These are phyloP conservation scores for Salticus scenicus DNA, from an alignment of 2,888 invertebrate species.

Conservation along the genomic window DNA sequence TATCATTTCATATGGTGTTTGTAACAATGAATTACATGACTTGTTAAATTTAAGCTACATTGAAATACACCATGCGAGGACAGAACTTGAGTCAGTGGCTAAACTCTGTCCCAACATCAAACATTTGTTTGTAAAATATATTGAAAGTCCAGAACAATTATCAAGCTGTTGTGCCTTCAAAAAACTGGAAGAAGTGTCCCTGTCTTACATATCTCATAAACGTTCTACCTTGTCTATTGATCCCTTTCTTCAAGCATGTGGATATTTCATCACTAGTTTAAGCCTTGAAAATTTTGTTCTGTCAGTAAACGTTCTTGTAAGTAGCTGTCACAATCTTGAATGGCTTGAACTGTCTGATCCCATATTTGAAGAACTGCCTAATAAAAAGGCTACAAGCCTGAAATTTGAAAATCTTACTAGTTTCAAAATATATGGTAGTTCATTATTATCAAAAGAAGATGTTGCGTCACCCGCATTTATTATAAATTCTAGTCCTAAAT, in stretches of 20 bases:
- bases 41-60: neutral
- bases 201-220: neutral
- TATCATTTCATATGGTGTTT: neutral
- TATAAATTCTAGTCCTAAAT: slow-evolving; percentile 6
- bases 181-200: neutral
- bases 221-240: neutral
- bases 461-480: neutral
- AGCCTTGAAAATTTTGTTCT: slow-evolving; percentile 9
- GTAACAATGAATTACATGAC: neutral
- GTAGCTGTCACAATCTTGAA: neutral
- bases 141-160: neutral
- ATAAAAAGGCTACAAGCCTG: neutral
- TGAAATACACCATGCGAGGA: neutral
- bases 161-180: neutral
- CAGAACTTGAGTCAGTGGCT: neutral
- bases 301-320: neutral
- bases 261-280: neutral
- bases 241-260: neutral
- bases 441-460: neutral
- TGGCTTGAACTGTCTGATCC: neutral
- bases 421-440: slow-evolving; percentile 3
- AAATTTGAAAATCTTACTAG: neutral
- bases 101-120: neutral
- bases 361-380: neutral
- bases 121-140: neutral